phyloP scores from a whole-genome alignment of 2,797 vertebrate species.

The Phyllotis vaccarum region DNA sequence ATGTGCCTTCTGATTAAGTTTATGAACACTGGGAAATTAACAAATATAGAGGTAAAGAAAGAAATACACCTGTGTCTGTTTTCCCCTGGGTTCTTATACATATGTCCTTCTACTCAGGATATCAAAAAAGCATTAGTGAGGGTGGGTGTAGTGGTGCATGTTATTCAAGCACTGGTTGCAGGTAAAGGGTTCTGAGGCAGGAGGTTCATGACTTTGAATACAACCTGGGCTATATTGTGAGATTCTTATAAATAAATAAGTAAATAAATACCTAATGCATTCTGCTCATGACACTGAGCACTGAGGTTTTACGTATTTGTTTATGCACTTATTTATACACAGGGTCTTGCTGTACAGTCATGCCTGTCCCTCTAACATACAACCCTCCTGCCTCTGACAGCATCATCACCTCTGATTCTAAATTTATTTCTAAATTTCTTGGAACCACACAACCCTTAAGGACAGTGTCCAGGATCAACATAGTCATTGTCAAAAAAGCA shows the following conservation, averaged over 20 bases:
- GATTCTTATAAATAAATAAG: neutral
- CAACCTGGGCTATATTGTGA: neutral
- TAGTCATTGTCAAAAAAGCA: constrained; percentile 27
- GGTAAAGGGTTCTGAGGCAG: neutral
- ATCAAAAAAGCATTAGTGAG: neutral
- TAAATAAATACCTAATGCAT: neutral
- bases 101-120: neutral
- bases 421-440: constrained; percentile 10
- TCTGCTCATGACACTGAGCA: neutral
- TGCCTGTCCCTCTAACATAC: neutral
- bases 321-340: neutral
- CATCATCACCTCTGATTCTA: neutral
- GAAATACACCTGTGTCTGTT: neutral
- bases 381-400: neutral
- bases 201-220: neutral
- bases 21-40: neutral
- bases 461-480: neutral
- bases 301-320: neutral
- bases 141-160: no score
- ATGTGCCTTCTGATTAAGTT: neutral
- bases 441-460: neutral
- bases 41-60: neutral
- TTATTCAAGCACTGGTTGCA: neutral
- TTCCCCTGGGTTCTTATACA: neutral
- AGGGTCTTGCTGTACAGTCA: neutral